A percentile compares a stretch with the other conserved stretches of the same genome.
These are phyloP conservation scores for Lithobius niger DNA, from an alignment of 1,140 invertebrate species.

Conservation along the genomic window DNA sequence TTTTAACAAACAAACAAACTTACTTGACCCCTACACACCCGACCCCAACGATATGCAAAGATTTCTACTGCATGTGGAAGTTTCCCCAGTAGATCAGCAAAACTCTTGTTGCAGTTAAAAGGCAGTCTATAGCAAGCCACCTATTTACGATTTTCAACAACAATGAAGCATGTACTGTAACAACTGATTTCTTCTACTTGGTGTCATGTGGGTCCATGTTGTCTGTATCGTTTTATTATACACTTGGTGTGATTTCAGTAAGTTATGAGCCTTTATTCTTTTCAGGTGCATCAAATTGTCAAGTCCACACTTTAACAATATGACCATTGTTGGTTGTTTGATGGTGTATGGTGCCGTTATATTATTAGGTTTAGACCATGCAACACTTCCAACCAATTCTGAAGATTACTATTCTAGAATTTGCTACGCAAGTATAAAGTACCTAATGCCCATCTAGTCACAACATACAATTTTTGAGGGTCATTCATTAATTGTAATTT, in stretches of 20 bases:
- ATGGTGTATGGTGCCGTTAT: constrained; percentile 31
- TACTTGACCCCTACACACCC: too few relatives aligned
- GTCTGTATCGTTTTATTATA: constrained; percentile 59
- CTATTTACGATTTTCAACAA: constrained; percentile 49
- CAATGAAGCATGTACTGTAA: constrained; percentile 52
- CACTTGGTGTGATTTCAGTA: constrained; percentile 59
- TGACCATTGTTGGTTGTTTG: constrained; percentile 32
- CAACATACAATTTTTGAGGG: not conserved
- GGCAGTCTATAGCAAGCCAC: not conserved
- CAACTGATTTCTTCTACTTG: constrained; percentile 56
- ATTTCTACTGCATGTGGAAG: too few relatives aligned
- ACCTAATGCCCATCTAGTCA: constrained; percentile 42
- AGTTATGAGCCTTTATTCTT: constrained; percentile 65
- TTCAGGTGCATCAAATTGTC: constrained; percentile 34
- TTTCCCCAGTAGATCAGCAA: not conserved
- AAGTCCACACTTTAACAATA: constrained; percentile 34
- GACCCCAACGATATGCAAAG: too few relatives aligned
- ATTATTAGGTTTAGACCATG: constrained; percentile 64
- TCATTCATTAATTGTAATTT: constrained; percentile 1
- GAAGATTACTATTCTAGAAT: constrained; percentile 59
- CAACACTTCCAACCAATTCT: constrained; percentile 46
- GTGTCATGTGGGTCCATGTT: constrained; percentile 54
- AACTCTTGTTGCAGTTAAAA: not conserved
- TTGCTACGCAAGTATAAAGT: constrained; percentile 61
- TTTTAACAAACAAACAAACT: too few relatives aligned